Conservation (phyloP, 1,140 invertebrate species). For the Zaprionus inermis region DNA sequence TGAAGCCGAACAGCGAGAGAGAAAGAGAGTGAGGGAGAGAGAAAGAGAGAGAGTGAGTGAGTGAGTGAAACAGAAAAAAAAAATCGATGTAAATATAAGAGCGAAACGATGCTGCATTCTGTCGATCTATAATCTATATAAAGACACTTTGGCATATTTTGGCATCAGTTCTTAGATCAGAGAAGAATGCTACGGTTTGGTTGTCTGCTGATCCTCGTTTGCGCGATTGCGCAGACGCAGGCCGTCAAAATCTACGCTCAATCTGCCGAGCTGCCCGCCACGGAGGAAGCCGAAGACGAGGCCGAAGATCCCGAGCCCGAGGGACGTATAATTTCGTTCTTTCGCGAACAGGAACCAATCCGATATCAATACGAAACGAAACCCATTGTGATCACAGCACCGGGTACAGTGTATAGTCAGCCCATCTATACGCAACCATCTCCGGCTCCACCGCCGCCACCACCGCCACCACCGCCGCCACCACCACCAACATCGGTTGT, state of each 20-base stretch:
- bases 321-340: slow-evolving; percentile 32
- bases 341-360: slow-evolving; percentile 8
- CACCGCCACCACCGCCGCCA: not conserved
- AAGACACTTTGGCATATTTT: not conserved
- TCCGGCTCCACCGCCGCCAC: slow-evolving; percentile 3
- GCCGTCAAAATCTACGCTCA: slow-evolving; percentile 1
- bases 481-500: not conserved
- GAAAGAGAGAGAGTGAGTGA: not conserved
- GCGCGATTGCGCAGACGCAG: slow-evolving; percentile 18
- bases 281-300: slow-evolving; percentile 18
- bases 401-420: slow-evolving; percentile 6
- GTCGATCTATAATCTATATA: slow-evolving; percentile 32
- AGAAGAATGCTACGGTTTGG: slow-evolving; percentile 16
- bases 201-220: slow-evolving; percentile 8
- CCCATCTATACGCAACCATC: not conserved
- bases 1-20: slow-evolving; percentile 9
- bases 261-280: not conserved
- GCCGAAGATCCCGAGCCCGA: slow-evolving; percentile 21
- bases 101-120: not conserved
- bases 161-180: slow-evolving; percentile 31
- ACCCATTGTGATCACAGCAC: slow-evolving; percentile 18
- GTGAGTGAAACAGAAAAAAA: no score
- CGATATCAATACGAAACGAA: slow-evolving; percentile 9
- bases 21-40: not conserved
- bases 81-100: not conserved